Evolutionary conservation across 2,888 invertebrate genomes (phyloP).

Genomic region (Tethea ocularis): DNA sequence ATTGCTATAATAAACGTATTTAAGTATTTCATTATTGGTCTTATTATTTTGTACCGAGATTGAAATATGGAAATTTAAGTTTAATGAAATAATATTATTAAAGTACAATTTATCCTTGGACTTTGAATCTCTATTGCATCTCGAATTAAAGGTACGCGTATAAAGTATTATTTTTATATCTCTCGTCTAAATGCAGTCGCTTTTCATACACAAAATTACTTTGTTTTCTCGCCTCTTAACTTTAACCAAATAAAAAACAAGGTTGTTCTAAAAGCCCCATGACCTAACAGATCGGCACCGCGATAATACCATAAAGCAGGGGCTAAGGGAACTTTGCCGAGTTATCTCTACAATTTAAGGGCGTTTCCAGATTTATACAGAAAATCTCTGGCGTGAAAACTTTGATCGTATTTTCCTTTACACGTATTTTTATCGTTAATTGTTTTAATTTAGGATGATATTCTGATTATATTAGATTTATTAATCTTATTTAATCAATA

Average conservation of each 20-base stretch:
- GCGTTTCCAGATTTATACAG: conserved; percentile 15
- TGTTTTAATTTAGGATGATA: neutral
- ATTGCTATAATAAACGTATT: no score
- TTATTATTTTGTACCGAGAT: no score
- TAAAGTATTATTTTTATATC: neutral
- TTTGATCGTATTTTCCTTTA: conserved; percentile 3
- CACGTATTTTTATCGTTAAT: no score
- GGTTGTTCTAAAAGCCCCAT: neutral
- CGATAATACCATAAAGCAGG: conserved; percentile 19
- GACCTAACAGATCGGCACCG: conserved; percentile 3
- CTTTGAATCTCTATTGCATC: no score
- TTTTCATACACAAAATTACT: no score
- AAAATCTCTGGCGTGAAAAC: conserved; percentile 14
- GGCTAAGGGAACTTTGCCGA: conserved; percentile 15
- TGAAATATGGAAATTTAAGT: no score
- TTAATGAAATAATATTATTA: no score
- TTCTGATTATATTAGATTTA: no score
- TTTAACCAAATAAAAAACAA: neutral
- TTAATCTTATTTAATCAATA: no score
- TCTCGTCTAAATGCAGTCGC: neutral
- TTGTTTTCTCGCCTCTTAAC: neutral
- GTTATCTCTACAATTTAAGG: conserved; percentile 20
- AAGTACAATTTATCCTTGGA: no score
- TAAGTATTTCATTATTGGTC: no score
- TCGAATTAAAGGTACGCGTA: no score